Conservation (phyloP, 2,888 invertebrate species). For the Harmothoe impar region DNA sequence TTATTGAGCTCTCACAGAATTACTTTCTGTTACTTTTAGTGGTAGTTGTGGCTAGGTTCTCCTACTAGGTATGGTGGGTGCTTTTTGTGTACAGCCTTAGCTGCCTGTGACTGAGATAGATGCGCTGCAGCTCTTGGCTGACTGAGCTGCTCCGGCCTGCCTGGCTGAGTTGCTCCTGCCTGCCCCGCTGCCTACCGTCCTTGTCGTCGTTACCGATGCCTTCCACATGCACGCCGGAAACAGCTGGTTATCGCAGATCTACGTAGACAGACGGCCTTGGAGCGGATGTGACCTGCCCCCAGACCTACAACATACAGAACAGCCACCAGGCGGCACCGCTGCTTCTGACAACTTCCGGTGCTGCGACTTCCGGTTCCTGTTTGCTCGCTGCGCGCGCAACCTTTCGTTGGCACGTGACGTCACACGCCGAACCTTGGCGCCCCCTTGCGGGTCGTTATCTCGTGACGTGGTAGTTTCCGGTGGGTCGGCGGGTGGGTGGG, state of each 20-base stretch:
- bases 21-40: no score
- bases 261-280: neutral
- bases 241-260: constrained; percentile 37
- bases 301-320: neutral
- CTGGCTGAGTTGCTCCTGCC: no score
- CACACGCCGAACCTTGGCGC: neutral
- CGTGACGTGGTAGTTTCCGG: neutral
- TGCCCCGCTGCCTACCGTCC: no score
- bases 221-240: constrained; percentile 4
- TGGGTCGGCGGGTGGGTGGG: neutral
- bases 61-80: no score
- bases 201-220: neutral
- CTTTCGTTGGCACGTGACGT: neutral
- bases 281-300: constrained; percentile 9
- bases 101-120: no score
- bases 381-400: neutral
- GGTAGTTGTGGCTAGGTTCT: no score
- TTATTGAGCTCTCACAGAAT: no score
- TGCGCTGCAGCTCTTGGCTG: no score
- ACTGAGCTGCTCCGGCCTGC: no score
- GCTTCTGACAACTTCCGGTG: neutral
- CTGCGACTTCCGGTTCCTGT: constrained; percentile 8
- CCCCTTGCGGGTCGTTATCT: neutral
- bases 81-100: no score
- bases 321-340: neutral